Conservation (phyloP, 1,140 invertebrate genomes). For the Aphidius ervi region DNA sequence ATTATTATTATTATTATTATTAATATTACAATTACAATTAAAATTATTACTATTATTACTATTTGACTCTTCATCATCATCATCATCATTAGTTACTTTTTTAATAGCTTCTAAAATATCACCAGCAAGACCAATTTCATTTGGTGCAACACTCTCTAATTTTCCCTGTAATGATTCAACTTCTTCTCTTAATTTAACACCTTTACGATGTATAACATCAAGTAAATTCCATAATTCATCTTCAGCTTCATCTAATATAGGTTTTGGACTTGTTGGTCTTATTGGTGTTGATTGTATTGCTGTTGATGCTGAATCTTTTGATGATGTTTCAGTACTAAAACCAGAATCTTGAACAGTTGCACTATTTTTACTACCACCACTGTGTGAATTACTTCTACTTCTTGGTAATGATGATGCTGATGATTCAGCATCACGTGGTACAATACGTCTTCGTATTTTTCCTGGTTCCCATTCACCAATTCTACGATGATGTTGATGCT, state of each 20-base stretch:
- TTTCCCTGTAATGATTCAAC: conserved; percentile 59
- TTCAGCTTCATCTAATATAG: conserved; percentile 57
- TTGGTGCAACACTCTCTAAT: conserved; percentile 43
- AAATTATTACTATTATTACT: conserved; percentile 16
- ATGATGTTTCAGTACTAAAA: conserved; percentile 78
- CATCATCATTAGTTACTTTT: conserved; percentile 33
- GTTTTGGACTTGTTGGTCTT: conserved; percentile 50
- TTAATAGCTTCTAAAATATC: conserved; percentile 48
- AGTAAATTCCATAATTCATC: conserved; percentile 81
- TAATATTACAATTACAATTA: too few species aligned
- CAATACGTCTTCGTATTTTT: conserved; percentile 67
- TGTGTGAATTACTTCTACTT: conserved; percentile 64
- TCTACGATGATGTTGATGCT: conserved; percentile 38
- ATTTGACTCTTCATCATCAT: conserved; percentile 43
- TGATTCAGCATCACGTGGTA: conserved; percentile 43
- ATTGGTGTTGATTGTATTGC: conserved; percentile 45
- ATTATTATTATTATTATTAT: conserved; percentile 8
- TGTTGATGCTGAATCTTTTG: conserved; percentile 65
- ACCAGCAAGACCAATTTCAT: conserved; percentile 45
- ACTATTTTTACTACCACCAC: conserved; percentile 57
- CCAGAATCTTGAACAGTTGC: conserved; percentile 77
- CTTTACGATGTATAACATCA: conserved; percentile 79
- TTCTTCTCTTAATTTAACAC: conserved; percentile 70
- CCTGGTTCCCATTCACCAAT: conserved; percentile 71
- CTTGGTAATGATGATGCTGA: conserved; percentile 56